Conservation (phyloP, 2,113 vertebrate genomes). For the Nymphicus hollandicus region DNA sequence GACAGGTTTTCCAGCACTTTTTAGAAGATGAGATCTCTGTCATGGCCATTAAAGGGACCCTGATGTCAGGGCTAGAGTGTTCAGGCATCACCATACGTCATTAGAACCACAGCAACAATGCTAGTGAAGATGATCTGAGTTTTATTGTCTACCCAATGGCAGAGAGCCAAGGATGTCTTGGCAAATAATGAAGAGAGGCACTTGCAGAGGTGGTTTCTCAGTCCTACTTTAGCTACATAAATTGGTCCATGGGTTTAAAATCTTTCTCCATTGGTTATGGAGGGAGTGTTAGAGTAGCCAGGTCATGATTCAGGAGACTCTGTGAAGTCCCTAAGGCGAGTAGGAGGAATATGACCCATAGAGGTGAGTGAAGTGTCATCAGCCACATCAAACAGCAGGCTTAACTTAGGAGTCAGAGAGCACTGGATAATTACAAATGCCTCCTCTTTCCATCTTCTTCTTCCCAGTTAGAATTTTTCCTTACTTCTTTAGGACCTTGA, state of each 20-base stretch:
- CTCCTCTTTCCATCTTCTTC: neutral
- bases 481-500: neutral
- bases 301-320: neutral
- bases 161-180: neutral
- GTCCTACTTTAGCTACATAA: neutral
- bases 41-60: neutral
- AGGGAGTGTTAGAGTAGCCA: neutral
- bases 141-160: neutral
- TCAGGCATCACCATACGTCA: neutral
- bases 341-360: neutral
- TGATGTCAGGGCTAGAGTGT: neutral
- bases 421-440: neutral
- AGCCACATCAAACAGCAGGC: neutral
- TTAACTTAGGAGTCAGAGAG: neutral
- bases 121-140: neutral
- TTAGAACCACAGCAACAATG: neutral
- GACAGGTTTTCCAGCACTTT: neutral
- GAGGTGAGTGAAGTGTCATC: neutral
- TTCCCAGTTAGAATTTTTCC: neutral
- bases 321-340: neutral
- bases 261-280: neutral
- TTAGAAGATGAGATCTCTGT: neutral
- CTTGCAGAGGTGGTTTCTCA: neutral
- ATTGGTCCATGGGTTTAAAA: neutral
- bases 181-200: neutral